Conservation (phyloP, 1,140 invertebrate species). For the Drosophila trapezifrons region DNA sequence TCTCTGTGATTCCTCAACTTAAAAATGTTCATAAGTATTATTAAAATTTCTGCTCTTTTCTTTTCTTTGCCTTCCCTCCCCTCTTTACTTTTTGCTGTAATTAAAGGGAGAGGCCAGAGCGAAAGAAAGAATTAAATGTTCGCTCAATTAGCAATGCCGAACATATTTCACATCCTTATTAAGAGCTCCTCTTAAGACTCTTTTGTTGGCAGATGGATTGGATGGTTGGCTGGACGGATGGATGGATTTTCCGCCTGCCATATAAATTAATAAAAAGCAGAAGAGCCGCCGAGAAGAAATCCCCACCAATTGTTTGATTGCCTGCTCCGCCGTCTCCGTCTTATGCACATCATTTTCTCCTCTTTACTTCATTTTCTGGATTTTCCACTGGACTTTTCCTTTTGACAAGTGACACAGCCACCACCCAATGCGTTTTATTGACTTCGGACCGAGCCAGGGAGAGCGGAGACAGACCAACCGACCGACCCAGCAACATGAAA, state of each 20-base stretch:
- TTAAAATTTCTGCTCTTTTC: conserved; percentile 21
- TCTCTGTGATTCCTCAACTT: conserved; percentile 64
- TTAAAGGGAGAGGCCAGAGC: conserved; percentile 38
- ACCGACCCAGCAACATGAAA: conserved; percentile 33
- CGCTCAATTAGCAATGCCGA: conserved; percentile 75
- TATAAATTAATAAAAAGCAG: conserved; percentile 64
- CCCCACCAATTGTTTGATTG: conserved; percentile 56
- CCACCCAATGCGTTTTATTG: conserved; percentile 53
- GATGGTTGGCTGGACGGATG: neutral
- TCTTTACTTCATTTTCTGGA: neutral
- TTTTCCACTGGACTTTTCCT: conserved; percentile 1
- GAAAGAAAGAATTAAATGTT: conserved; percentile 51
- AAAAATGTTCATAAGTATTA: conserved; percentile 38
- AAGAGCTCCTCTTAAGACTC: conserved; percentile 50
- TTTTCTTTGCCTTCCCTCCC: neutral
- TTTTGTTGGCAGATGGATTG: conserved; percentile 30
- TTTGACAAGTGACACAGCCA: conserved; percentile 14
- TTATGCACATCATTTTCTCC: conserved; percentile 11
- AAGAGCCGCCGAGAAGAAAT: conserved; percentile 16
- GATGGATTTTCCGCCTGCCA: conserved; percentile 56
- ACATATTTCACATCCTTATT: conserved; percentile 81
- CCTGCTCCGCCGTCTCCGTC: neutral
- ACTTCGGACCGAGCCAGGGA: neutral
- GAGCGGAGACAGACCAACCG: neutral
- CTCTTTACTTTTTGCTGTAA: conserved; percentile 13